Conservation (phyloP, 1,140 invertebrate genomes). For the Babylonia areolata region DNA sequence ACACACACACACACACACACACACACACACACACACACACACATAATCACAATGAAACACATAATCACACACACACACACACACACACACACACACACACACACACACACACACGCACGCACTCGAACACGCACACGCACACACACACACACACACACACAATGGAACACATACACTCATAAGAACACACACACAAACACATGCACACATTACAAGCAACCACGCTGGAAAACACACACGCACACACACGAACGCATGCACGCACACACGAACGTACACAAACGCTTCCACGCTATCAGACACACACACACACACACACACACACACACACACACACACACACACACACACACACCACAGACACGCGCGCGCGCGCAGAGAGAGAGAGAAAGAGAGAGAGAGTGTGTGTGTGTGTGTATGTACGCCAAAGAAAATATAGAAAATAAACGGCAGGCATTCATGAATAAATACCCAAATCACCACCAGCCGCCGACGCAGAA, state of each 20-base stretch:
- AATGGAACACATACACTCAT: neutral
- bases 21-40: neutral
- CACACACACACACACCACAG: neutral
- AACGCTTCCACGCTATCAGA: neutral
- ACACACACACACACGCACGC: neutral
- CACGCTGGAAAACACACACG: neutral
- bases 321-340: neutral
- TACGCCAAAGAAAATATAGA: too few species aligned
- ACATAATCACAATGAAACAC: neutral
- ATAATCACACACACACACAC: neutral
- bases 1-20: neutral
- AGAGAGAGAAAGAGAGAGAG: neutral
- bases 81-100: neutral
- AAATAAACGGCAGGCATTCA: too few species aligned
- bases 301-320: slow-evolving; percentile 9
- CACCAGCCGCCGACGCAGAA: too few species aligned
- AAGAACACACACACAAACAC: neutral
- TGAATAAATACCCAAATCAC: too few species aligned
- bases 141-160: neutral
- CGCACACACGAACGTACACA: neutral
- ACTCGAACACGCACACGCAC: neutral
- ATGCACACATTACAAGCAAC: neutral
- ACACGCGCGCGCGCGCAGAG: neutral
- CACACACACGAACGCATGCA: neutral
- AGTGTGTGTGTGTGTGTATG: neutral